Conservation (phyloP, 2,113 vertebrate genomes). For the Mola mola region DNA sequence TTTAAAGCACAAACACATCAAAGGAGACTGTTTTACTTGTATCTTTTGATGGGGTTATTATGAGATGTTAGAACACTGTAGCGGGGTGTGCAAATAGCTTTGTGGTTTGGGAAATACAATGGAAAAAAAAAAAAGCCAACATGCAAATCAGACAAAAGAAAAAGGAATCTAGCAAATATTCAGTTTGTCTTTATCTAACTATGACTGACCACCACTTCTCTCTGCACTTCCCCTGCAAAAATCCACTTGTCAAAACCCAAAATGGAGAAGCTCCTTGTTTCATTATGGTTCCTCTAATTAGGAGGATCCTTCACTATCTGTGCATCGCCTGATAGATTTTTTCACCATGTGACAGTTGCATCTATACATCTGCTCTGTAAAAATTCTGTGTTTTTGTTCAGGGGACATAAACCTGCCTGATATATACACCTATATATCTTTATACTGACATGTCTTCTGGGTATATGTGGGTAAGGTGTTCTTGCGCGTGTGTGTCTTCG, state of each 20-base stretch:
- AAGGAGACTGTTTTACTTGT: too few species aligned
- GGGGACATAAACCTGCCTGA: conserved; percentile 24
- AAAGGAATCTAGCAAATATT: conserved; percentile 46
- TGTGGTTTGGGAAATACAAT: conserved; percentile 17
- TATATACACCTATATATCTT: neutral
- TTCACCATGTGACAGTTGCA: conserved; percentile 32
- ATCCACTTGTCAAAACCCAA: conserved; percentile 53
- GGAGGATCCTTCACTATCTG: conserved; percentile 13
- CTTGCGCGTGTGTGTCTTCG: neutral
- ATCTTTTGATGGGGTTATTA: too few species aligned
- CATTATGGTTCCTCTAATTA: conserved; percentile 46
- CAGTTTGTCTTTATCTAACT: conserved; percentile 49
- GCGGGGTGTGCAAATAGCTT: conserved; percentile 30
- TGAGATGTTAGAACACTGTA: conserved; percentile 10
- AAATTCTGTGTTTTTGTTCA: conserved; percentile 13
- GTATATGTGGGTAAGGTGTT: neutral
- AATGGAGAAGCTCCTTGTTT: conserved; percentile 53
- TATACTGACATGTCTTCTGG: neutral
- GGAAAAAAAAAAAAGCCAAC: conserved; percentile 28
- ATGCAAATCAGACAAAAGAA: conserved; percentile 38
- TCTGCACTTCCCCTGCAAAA: conserved; percentile 39
- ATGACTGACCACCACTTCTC: conserved; percentile 15
- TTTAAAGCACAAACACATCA: too few species aligned
- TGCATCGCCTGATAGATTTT: conserved; percentile 29
- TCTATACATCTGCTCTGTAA: conserved; percentile 26